Percentiles rank a stretch among this genome's conserved stretches.
Conservation (phyloP, 2,888 invertebrate species). For the Nemoura dubitans region DNA sequence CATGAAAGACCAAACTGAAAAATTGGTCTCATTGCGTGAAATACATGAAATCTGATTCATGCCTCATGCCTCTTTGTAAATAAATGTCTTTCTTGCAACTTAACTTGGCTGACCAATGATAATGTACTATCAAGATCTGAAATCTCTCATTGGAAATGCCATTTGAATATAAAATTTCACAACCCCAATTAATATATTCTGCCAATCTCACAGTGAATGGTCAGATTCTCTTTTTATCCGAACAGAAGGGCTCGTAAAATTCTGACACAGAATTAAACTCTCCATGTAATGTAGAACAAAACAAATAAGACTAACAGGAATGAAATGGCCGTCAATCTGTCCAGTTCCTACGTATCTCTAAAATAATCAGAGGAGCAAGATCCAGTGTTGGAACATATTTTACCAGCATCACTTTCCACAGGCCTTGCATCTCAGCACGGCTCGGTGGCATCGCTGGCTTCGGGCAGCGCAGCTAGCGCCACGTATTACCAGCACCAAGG, state of each 20-base stretch:
- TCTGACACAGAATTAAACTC: not conserved
- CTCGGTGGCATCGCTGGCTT: constrained; percentile 62
- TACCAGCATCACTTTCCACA: constrained; percentile 51
- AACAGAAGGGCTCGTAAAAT: not conserved
- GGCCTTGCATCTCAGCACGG: constrained; percentile 64
- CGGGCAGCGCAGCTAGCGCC: constrained; percentile 60
- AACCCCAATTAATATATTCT: not conserved
- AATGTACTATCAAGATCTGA: not conserved
- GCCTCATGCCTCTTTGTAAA: not conserved
- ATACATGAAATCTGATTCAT: not conserved
- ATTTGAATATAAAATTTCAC: not conserved
- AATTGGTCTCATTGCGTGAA: not conserved
- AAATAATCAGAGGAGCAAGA: no score
- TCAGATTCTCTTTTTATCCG: not conserved
- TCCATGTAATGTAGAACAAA: not conserved
- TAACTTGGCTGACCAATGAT: no score
- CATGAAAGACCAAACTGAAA: not conserved
- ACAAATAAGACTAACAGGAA: not conserved
- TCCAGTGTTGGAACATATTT: not conserved
- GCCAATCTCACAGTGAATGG: not conserved
- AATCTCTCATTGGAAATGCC: not conserved
- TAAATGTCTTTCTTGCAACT: not conserved
- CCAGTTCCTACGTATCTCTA: no score
- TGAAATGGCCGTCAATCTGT: not conserved
- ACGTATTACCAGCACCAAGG: constrained; percentile 63